Evolutionary conservation across 1,140 invertebrate species (phyloP).

Genomic region (Drosophila pectinifera): DNA sequence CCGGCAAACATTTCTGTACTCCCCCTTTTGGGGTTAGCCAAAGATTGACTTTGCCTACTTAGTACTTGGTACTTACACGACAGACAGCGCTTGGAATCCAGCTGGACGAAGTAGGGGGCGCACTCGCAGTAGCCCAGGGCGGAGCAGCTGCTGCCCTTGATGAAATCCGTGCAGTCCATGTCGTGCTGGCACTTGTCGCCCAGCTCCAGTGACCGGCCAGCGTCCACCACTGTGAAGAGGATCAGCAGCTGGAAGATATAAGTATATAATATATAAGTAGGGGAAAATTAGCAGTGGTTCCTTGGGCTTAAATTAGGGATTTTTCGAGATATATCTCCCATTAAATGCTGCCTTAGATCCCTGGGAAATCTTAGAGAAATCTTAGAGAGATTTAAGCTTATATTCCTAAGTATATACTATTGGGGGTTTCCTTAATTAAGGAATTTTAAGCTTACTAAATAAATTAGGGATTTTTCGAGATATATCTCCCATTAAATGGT

Average conservation of each 20-base stretch:
- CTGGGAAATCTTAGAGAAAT: neutral
- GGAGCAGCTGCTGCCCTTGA: constrained; percentile 84
- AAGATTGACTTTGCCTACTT: constrained; percentile 85
- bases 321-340: neutral
- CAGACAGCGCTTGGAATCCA: constrained; percentile 88
- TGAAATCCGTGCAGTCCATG: constrained; percentile 85
- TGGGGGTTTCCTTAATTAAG: too few species aligned
- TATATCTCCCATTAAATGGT: neutral
- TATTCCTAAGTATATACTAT: too few species aligned
- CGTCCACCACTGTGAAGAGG: constrained; percentile 58
- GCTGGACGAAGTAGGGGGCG: constrained; percentile 88
- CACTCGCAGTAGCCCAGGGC: constrained; percentile 87
- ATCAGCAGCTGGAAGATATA: constrained; percentile 57
- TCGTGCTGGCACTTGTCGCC: constrained; percentile 84
- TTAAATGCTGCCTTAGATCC: neutral
- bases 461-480: neutral
- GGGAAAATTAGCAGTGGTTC: neutral
- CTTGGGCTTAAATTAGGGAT: too few species aligned
- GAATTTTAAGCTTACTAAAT: too few species aligned
- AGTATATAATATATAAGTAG: too few species aligned
- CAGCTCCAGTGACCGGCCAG: constrained; percentile 51
- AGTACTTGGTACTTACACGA: constrained; percentile 90
- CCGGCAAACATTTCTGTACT: constrained; percentile 39
- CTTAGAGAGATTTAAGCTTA: too few species aligned
- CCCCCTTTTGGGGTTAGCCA: constrained; percentile 63